phyloP scores from a whole-genome alignment of 2,113 vertebrate species.

The Ursus arctos region DNA sequence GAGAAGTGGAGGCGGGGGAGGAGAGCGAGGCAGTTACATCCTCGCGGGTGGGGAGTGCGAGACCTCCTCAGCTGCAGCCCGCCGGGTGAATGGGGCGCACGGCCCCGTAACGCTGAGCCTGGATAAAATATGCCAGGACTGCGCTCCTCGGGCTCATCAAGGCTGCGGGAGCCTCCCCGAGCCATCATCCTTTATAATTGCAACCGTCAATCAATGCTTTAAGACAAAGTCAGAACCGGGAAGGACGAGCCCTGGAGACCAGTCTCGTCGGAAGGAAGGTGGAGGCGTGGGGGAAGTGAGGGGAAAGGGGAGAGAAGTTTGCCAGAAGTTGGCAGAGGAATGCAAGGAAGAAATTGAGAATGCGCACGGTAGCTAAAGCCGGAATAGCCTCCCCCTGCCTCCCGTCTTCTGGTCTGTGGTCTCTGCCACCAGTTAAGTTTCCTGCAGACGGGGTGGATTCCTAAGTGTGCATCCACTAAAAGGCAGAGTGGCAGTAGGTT shows the following conservation, averaged over 20 bases:
- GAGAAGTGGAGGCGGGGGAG: not conserved
- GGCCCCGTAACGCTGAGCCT: slow-evolving; percentile 34
- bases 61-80: not conserved
- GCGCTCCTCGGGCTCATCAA: slow-evolving; percentile 82
- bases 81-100: slow-evolving; percentile 46
- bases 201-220: slow-evolving; percentile 88
- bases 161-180: slow-evolving; percentile 87
- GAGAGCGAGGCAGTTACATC: not conserved
- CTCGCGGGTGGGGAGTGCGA: not conserved
- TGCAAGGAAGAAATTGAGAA: not conserved
- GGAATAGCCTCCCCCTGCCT: not conserved
- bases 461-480: no score
- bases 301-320: slow-evolving; percentile 71
- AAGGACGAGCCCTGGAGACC: slow-evolving; percentile 83
- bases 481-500: not conserved
- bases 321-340: slow-evolving; percentile 27
- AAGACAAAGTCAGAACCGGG: slow-evolving; percentile 84
- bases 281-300: slow-evolving; percentile 58
- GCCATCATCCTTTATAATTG: slow-evolving; percentile 88
- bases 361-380: not conserved
- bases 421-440: not conserved
- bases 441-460: not conserved
- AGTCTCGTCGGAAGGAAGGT: slow-evolving; percentile 55
- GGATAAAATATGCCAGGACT: slow-evolving; percentile 85
- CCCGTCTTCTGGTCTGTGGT: not conserved